These are phyloP conservation scores for Eumaeus atala DNA, from an alignment of 1,140 invertebrate species.

Conservation along the genomic window DNA sequence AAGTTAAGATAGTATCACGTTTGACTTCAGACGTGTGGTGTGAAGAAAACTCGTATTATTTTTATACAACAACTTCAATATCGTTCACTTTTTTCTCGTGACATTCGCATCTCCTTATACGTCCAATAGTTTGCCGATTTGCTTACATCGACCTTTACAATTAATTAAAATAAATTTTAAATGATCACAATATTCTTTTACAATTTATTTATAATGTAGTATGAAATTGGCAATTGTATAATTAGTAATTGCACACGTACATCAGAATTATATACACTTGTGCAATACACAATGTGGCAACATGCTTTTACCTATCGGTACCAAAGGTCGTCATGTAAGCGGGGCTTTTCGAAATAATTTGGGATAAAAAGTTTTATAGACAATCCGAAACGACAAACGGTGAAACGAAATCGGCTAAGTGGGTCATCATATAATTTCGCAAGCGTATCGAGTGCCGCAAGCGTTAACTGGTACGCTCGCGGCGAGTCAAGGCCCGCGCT, in stretches of 20 bases:
- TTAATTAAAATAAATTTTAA: background rate
- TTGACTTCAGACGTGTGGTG: too few relatives aligned
- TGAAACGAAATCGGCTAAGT: slow-evolving; percentile 69
- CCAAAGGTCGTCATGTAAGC: slow-evolving; percentile 9
- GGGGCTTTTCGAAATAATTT: slow-evolving; percentile 43
- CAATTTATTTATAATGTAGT: too few relatives aligned
- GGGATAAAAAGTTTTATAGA: slow-evolving; percentile 57
- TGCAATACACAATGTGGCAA: slow-evolving; percentile 1
- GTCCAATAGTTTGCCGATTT: background rate
- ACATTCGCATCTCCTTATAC: background rate
- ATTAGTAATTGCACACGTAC: too few relatives aligned
- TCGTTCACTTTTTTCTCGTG: background rate
- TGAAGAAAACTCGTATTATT: too few relatives aligned
- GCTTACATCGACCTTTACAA: background rate
- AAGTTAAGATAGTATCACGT: too few relatives aligned
- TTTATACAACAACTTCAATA: background rate
- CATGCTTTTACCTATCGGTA: background rate
- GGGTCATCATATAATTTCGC: slow-evolving; percentile 72
- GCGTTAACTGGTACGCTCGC: slow-evolving; percentile 65
- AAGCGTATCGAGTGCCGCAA: slow-evolving; percentile 71
- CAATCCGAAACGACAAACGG: slow-evolving; percentile 50
- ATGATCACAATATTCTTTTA: too few relatives aligned
- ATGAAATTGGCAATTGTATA: too few relatives aligned
- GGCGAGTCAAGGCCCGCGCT: slow-evolving; percentile 59
- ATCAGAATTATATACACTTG: background rate